Percentiles rank a stretch among this genome's conserved stretches.
Evolutionary conservation across 2,797 vertebrate species (phyloP).

Genomic region (Coendou prehensilis): DNA sequence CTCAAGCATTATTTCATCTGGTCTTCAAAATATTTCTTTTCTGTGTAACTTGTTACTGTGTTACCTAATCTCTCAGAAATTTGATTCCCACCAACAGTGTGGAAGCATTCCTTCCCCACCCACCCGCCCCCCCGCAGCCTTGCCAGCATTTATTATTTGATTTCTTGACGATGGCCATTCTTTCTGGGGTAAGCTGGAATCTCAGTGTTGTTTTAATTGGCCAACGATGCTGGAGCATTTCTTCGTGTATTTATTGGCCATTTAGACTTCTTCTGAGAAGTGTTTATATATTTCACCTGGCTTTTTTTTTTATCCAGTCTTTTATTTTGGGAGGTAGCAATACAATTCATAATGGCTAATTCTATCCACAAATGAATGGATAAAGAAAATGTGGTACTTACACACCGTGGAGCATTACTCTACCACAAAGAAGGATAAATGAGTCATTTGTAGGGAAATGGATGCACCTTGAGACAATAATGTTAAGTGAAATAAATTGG

Average conservation of each 20-base stretch:
- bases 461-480: background rate
- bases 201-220: background rate
- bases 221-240: background rate
- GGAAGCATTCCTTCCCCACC: background rate
- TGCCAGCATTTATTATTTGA: background rate
- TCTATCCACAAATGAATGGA: background rate
- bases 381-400: background rate
- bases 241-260: background rate
- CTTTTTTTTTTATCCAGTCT: background rate
- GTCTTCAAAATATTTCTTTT: conserved; percentile 51
- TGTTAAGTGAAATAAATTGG: background rate
- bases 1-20: conserved; percentile 35
- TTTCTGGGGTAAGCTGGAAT: background rate
- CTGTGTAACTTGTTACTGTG: background rate
- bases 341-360: background rate
- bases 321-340: background rate
- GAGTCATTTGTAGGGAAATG: background rate
- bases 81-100: background rate
- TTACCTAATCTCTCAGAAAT: background rate
- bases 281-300: background rate
- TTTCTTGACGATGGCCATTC: background rate
- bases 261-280: background rate
- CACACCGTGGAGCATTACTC: background rate
- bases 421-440: background rate
- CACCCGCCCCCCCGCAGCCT: no score